Evolutionary conservation across 2,797 vertebrate genomes (phyloP), one percentile per base, ranked within the genome.

Genomic region (Echeneis naucrates): DNA sequence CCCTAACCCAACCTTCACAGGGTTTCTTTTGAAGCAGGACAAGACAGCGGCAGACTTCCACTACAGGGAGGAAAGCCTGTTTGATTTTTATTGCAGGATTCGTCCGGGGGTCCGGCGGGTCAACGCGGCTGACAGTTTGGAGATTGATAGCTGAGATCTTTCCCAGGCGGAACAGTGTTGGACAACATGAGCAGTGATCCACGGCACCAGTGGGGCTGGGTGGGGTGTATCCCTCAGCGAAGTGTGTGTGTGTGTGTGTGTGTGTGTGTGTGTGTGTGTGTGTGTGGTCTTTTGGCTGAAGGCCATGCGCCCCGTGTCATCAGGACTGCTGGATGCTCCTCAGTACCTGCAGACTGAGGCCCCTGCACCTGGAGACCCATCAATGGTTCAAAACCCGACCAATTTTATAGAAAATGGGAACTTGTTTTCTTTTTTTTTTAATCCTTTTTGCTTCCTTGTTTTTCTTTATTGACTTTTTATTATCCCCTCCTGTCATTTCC

Each of bases 81-180:
- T 86, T 89, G 88, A 91, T 87, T 89, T 87, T 77, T 78, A 16
- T 56, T 69, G 81, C 66, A 38, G 85, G 85, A 81, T 83, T 32
- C 32, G 60, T 76, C 68, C 17, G 52, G 76, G 90, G 90, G 80
- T 88, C 81, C 24, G 44, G 50, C 32, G 68, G 92, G 91, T 92
- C 90, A 87, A 56, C 5, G 68, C 4, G 59, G 76, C 83, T 85
- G 90, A 92, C 92, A 88, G 91, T 79, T 82, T 35, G 42, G 74
- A 92, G 91, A 93, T 90, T 90, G 92, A 93, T 90, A 77, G 88
- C 68, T 62, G 80, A 87, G 90, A 89, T 93, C 80, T 81, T 87
- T 87, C 87, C 86, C 85, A 82, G 82, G 75, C 67, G 35, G 84
- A 88, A 87, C 80, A 62, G 73, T 74, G 83, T 85, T 69, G 84